Conservation (phyloP, 2,888 invertebrate species). For the Tetragonula carbonaria region DNA sequence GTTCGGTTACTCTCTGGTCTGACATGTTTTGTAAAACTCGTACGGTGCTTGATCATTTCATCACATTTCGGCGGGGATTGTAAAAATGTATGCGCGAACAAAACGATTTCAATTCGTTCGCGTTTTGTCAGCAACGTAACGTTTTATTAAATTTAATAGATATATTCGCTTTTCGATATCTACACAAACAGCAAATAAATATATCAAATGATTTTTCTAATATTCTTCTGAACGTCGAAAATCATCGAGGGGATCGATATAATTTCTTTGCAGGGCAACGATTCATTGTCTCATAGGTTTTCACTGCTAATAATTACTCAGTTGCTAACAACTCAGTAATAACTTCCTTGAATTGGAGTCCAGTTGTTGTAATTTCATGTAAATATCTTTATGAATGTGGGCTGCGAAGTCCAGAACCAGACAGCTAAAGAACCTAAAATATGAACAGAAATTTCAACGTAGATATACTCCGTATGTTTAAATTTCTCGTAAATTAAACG, state of each 20-base stretch:
- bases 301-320: neutral
- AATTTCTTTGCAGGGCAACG: neutral
- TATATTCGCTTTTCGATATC: neutral
- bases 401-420: too few species aligned
- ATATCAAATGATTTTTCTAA: neutral
- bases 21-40: conserved; percentile 4
- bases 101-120: neutral
- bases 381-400: too few species aligned
- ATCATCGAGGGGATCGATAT: neutral
- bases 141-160: neutral
- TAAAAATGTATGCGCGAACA: neutral
- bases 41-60: conserved; percentile 11
- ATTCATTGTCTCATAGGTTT: neutral
- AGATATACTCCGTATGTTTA: too few species aligned
- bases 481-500: too few species aligned
- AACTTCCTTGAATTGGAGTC: too few species aligned
- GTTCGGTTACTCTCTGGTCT: conserved; percentile 11
- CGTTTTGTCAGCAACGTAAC: neutral
- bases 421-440: too few species aligned
- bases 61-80: neutral
- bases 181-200: neutral
- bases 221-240: neutral
- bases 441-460: too few species aligned
- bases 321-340: too few species aligned
- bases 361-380: too few species aligned